A percentile compares a stretch with the other conserved stretches of the same genome.
phyloP scores from a whole-genome alignment of 2,113 vertebrate species.

The Triplophysa tibetana region DNA sequence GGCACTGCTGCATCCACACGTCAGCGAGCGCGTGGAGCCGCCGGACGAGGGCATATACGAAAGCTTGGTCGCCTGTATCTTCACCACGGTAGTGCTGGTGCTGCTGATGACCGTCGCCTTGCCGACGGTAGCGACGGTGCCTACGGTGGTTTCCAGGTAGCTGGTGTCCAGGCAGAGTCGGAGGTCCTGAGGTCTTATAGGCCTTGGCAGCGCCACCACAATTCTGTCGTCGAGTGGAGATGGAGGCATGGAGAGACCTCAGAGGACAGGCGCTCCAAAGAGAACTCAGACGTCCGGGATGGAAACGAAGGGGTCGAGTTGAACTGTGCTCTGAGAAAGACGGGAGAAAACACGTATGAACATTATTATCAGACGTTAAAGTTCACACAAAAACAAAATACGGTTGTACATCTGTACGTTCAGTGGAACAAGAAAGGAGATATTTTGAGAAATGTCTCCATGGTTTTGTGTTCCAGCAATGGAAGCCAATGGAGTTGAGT shows the following conservation, averaged over 20 bases:
- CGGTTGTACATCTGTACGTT: too few relatives aligned
- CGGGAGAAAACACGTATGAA: background rate
- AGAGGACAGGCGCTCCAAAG: conserved; percentile 82
- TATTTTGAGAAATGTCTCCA: too few relatives aligned
- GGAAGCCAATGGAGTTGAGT: too few relatives aligned
- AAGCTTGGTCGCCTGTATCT: conserved; percentile 91
- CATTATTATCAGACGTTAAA: too few relatives aligned
- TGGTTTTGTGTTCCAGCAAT: too few relatives aligned
- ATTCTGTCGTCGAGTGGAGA: conserved; percentile 99
- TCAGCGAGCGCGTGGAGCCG: conserved; percentile 97
- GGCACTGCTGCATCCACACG: conserved; percentile 99
- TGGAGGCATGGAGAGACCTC: conserved; percentile 97
- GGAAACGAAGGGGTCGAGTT: background rate
- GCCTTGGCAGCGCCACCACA: conserved; percentile 96
- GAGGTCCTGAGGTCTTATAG: conserved; percentile 98
- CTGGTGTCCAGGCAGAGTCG: conserved; percentile 92
- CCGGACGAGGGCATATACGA: conserved; percentile 99
- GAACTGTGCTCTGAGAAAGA: conserved; percentile 2
- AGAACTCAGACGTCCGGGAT: conserved; percentile 81
- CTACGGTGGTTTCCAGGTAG: conserved; percentile 83
- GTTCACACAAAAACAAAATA: too few relatives aligned
- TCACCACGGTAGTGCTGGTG: conserved; percentile 82
- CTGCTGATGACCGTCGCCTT: conserved; percentile 75
- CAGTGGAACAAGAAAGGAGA: too few relatives aligned
- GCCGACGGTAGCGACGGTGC: conserved; percentile 60